phyloP scores from a whole-genome alignment of 2,113 vertebrate genomes.

The Heterotis niloticus region DNA sequence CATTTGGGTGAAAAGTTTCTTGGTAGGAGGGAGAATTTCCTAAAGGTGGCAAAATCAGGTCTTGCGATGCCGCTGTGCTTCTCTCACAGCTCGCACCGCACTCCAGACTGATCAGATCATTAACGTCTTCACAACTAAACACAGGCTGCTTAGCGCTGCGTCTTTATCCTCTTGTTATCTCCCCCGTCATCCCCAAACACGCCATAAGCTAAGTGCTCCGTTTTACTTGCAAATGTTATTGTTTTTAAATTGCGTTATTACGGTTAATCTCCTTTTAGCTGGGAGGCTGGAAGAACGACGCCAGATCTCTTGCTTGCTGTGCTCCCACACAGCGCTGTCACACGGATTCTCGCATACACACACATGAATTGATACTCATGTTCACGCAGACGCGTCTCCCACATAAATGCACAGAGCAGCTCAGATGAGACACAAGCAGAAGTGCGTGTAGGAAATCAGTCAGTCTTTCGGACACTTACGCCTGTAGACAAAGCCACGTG shows the following conservation, averaged over 20 bases:
- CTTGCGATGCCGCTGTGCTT: slow-evolving; percentile 1
- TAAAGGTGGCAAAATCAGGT: too few relatives aligned
- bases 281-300: slow-evolving; percentile 24
- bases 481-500: background rate
- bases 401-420: background rate
- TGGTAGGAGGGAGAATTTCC: background rate
- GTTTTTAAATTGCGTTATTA: slow-evolving; percentile 50
- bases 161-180: slow-evolving; percentile 34
- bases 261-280: slow-evolving; percentile 43
- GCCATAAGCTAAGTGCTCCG: slow-evolving; percentile 36
- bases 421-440: background rate
- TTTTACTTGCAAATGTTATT: slow-evolving; percentile 42
- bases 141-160: slow-evolving; percentile 34
- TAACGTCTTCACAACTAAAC: slow-evolving; percentile 27
- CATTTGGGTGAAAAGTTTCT: background rate
- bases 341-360: slow-evolving; percentile 3
- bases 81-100: slow-evolving; percentile 5
- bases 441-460: background rate
- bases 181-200: slow-evolving; percentile 29
- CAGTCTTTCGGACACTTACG: background rate
- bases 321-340: slow-evolving; percentile 21
- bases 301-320: slow-evolving; percentile 8
- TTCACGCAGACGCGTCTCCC: background rate
- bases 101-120: slow-evolving; percentile 26
- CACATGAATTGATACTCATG: background rate